phyloP scores from a whole-genome alignment of 2,797 vertebrate genomes.

The Emydoidea blandingii region DNA sequence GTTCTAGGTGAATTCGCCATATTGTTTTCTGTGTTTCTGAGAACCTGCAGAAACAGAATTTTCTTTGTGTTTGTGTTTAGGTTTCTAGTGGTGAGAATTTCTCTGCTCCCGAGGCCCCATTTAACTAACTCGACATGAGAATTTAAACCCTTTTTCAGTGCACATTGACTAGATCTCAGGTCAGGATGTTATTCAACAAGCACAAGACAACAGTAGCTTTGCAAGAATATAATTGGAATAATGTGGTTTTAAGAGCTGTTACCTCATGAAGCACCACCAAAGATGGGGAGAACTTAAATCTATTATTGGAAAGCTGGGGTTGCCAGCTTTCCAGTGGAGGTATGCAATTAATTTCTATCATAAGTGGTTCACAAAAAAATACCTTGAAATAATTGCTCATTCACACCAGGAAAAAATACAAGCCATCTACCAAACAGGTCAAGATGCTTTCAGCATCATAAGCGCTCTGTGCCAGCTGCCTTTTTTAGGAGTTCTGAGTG shows the following conservation, averaged over 20 bases:
- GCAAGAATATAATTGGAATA: background rate
- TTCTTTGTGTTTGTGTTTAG: background rate
- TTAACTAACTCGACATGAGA: background rate
- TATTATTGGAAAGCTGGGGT: background rate
- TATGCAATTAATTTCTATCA: background rate
- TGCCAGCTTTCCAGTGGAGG: background rate
- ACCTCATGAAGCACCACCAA: background rate
- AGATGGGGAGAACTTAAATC: background rate
- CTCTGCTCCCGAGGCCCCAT: background rate
- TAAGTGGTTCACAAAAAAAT: background rate
- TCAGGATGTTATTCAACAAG: background rate
- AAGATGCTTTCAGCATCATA: background rate
- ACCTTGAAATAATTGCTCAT: background rate
- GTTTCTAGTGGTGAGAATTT: background rate
- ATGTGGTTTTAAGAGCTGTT: background rate
- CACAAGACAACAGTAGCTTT: background rate
- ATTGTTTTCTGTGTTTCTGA: background rate
- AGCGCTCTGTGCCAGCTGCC: background rate
- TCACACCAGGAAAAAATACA: background rate
- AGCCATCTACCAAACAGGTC: background rate
- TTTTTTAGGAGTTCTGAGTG: background rate
- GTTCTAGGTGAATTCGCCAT: background rate
- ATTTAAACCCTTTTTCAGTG: background rate
- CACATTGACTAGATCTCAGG: background rate
- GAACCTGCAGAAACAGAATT: background rate